Evolutionary conservation across 2,113 vertebrate species (phyloP).

Genomic region (Passer domesticus): DNA sequence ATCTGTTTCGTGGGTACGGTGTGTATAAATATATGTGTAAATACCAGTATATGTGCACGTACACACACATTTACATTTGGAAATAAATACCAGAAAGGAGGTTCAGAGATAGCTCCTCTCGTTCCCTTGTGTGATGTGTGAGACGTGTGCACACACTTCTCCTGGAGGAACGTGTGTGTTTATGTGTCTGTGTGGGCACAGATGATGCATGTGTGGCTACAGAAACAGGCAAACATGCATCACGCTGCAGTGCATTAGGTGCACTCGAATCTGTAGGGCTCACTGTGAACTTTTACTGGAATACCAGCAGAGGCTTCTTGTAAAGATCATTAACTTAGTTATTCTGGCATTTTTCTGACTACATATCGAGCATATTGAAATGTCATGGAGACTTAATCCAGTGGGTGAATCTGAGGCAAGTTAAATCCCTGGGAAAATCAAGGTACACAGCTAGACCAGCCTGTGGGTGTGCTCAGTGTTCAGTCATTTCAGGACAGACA

Average conservation of each 20-base stretch:
- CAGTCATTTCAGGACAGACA: neutral
- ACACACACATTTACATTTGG: constrained; percentile 45
- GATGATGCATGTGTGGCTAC: neutral
- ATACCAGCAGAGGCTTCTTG: neutral
- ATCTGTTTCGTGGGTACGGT: constrained; percentile 53
- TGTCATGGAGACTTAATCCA: neutral
- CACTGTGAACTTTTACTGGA: neutral
- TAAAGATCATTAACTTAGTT: neutral
- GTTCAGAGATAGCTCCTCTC: constrained; percentile 14
- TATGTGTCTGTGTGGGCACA: constrained; percentile 3
- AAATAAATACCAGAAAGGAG: constrained; percentile 43
- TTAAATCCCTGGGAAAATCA: neutral
- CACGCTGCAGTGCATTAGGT: neutral
- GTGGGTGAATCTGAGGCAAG: neutral
- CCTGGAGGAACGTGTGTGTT: neutral
- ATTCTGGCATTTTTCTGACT: neutral
- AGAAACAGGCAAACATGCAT: neutral
- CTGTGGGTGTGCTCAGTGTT: neutral
- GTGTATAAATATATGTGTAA: constrained; percentile 45
- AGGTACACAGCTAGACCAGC: neutral
- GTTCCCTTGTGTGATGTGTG: constrained; percentile 14
- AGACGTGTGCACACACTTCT: constrained; percentile 43
- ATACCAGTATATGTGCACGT: constrained; percentile 34
- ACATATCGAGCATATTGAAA: neutral
- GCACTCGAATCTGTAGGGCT: neutral